phyloP scores from a whole-genome alignment of 2,113 vertebrate species.

The Hemibagrus wyckioides region DNA sequence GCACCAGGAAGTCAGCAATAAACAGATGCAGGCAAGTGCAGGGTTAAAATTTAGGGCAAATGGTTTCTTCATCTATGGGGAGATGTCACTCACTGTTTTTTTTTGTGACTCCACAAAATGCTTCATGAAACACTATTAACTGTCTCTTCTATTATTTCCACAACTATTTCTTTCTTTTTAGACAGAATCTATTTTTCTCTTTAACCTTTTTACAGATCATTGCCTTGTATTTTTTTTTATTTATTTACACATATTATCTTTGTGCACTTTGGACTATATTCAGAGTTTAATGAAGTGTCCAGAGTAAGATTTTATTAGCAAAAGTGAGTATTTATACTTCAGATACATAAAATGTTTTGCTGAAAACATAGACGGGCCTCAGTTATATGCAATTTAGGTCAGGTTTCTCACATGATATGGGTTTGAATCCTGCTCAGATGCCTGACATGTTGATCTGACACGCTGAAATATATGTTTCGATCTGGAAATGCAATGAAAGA shows the following conservation, averaged over 20 bases:
- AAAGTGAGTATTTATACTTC: not conserved
- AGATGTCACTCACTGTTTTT: conserved; percentile 21
- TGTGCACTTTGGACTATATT: not conserved
- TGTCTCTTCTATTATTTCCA: not conserved
- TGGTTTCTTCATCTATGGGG: not conserved
- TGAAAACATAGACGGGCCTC: not conserved
- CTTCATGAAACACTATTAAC: not conserved
- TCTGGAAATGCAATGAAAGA: not conserved
- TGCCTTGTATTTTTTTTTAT: not conserved
- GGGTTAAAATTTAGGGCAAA: not conserved
- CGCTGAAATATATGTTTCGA: not conserved
- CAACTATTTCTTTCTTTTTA: not conserved
- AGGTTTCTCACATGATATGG: not conserved
- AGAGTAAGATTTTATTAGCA: not conserved
- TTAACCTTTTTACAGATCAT: not conserved
- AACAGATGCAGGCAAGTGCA: conserved; percentile 4
- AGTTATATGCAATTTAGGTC: not conserved
- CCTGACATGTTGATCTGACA: not conserved
- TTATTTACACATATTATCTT: not conserved
- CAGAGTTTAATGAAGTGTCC: not conserved
- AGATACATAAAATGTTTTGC: not conserved
- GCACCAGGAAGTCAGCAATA: conserved; percentile 14
- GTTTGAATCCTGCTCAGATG: not conserved
- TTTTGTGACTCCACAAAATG: conserved; percentile 6
- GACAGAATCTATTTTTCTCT: not conserved